Conservation (phyloP, 2,797 vertebrate genomes). For the Somateria mollissima region DNA sequence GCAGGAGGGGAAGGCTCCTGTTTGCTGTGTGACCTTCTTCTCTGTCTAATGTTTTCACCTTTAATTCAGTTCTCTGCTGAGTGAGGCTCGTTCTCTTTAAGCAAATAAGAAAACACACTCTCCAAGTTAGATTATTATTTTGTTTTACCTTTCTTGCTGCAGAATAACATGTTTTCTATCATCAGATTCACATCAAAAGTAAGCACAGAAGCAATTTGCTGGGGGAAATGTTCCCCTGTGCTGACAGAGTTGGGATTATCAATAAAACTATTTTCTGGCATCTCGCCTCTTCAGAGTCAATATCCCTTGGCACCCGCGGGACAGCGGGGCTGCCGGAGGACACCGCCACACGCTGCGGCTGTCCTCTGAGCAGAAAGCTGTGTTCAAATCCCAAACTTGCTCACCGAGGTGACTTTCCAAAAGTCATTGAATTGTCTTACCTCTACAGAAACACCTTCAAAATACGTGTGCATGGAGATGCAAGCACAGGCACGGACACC, state of each 20-base stretch:
- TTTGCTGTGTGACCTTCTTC: background rate
- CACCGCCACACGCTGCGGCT: accelerated
- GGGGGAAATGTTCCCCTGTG: accelerated
- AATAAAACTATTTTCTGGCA: background rate
- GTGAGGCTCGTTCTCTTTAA: background rate
- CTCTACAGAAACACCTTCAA: no score
- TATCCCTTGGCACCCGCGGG: background rate
- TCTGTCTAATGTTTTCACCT: background rate
- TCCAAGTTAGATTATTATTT: background rate
- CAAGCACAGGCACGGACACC: background rate
- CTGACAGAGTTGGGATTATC: background rate
- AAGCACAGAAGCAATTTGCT: background rate
- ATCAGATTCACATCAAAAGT: background rate
- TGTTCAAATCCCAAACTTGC: background rate
- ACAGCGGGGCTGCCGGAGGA: background rate
- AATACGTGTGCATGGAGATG: accelerated
- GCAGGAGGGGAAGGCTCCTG: accelerated
- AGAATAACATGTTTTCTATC: background rate
- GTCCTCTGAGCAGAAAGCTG: background rate
- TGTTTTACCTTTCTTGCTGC: background rate
- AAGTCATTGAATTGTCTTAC: background rate
- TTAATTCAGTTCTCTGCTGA: background rate
- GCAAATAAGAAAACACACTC: background rate
- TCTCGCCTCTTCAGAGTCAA: background rate
- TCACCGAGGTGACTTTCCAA: background rate